phyloP scores from a whole-genome alignment of 2,888 invertebrate genomes.

The Eueremaeus valkanovi region DNA sequence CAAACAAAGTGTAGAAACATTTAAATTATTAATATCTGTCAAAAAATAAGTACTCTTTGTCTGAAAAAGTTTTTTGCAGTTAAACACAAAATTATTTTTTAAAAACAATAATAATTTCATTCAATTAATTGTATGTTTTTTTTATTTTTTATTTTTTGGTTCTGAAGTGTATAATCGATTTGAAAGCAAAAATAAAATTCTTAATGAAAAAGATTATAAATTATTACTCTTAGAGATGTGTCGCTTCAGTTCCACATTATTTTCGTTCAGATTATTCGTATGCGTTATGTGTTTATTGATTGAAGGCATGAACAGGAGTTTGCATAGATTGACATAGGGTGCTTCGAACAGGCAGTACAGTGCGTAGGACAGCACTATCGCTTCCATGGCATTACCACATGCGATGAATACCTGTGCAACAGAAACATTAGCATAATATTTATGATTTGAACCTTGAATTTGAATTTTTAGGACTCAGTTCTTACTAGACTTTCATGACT shows the following conservation, averaged over 20 bases:
- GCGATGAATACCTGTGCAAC: constrained; percentile 33
- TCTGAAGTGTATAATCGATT: not conserved
- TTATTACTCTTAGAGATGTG: not conserved
- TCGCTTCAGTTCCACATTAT: not conserved
- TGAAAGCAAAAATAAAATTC: not conserved
- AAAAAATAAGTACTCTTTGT: too few relatives aligned
- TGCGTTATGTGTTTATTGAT: not conserved
- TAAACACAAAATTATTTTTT: not conserved
- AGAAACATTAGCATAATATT: not conserved
- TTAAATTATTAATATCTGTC: not conserved
- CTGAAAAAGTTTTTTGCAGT: not conserved
- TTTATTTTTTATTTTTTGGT: not conserved
- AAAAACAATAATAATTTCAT: not conserved
- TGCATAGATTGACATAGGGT: constrained; percentile 25
- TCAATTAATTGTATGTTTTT: not conserved
- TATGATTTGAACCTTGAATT: not conserved
- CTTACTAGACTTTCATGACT: constrained; percentile 27
- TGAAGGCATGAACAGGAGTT: constrained; percentile 4
- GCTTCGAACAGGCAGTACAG: constrained; percentile 22
- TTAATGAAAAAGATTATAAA: not conserved
- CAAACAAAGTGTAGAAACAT: too few relatives aligned
- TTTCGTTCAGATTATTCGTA: not conserved
- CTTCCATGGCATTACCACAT: not conserved
- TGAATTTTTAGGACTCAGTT: too few relatives aligned
- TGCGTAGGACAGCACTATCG: not conserved